phyloP scores from a whole-genome alignment of 2,888 invertebrate genomes.

The Auanema sp. region DNA sequence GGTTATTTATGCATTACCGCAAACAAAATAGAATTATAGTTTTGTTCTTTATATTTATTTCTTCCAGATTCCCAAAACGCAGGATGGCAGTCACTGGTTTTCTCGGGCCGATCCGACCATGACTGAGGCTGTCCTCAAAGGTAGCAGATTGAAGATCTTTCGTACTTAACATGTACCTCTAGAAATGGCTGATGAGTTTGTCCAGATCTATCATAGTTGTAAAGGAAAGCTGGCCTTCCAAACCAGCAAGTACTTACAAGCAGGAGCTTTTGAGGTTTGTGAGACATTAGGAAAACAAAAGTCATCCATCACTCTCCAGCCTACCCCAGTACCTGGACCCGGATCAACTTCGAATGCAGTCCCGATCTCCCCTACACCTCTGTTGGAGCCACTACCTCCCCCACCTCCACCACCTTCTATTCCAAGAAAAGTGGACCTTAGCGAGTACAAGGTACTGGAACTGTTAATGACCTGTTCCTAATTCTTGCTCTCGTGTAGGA shows the following conservation, averaged over 20 bases:
- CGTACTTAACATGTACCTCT: too few species aligned
- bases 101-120: conserved; percentile 16
- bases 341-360: not conserved
- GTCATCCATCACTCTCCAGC: not conserved
- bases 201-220: conserved; percentile 27
- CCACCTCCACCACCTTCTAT: conserved; percentile 4
- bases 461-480: not conserved
- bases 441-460: conserved; percentile 15
- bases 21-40: not conserved
- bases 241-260: not conserved
- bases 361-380: not conserved
- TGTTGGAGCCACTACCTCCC: conserved; percentile 3
- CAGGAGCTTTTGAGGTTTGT: not conserved
- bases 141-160: conserved; percentile 1
- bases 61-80: conserved; percentile 19
- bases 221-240: conserved; percentile 16
- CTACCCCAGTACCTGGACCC: not conserved
- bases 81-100: conserved; percentile 24
- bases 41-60: too few species aligned
- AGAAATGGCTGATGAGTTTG: conserved; percentile 44
- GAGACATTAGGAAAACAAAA: not conserved
- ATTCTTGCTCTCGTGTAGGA: conserved; percentile 8
- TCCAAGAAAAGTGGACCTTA: conserved; percentile 9
- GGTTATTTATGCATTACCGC: not conserved
- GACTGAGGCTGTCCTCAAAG: conserved; percentile 19